These are phyloP conservation scores for Seriola rivoliana DNA, from an alignment of 2,113 vertebrate species.

Conservation along the genomic window DNA sequence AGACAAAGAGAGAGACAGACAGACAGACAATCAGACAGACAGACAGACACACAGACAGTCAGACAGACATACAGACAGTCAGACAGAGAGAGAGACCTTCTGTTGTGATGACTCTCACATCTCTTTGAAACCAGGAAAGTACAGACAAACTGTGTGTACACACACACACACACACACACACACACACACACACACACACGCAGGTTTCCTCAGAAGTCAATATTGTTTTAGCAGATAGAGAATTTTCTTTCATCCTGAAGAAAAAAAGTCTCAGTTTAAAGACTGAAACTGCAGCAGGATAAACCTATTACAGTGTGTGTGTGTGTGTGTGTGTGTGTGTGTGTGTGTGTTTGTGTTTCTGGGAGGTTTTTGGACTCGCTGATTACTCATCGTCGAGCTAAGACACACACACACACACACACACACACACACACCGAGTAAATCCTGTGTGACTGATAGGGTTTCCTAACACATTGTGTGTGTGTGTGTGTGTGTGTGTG, in stretches of 20 bases:
- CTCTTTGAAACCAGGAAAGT: no score
- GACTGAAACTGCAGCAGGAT: slow-evolving; percentile 61
- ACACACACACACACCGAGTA: slow-evolving; percentile 33
- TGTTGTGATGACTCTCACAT: no score
- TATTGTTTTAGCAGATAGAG: slow-evolving; percentile 48
- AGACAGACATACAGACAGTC: neutral
- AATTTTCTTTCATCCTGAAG: slow-evolving; percentile 53
- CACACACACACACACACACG: neutral
- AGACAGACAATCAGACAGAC: neutral
- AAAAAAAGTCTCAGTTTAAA: slow-evolving; percentile 46
- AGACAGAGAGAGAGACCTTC: no score
- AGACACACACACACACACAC: slow-evolving; percentile 26
- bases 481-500: slow-evolving; percentile 13
- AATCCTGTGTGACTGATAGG: slow-evolving; percentile 73
- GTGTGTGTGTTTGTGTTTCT: slow-evolving; percentile 31
- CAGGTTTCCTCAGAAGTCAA: slow-evolving; percentile 43
- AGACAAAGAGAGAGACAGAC: no score
- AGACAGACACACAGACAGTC: neutral
- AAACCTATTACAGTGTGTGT: slow-evolving; percentile 62
- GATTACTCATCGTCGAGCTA: slow-evolving; percentile 51
- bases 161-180: neutral
- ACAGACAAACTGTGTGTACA: no score
- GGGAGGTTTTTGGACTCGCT: slow-evolving; percentile 44
- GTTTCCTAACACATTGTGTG: slow-evolving; percentile 55
- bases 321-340: slow-evolving; percentile 35